Evolutionary conservation across 2,888 invertebrate genomes (phyloP), one percentile per base, ranked within the genome.

Genomic region (Aspidiotus rigidus): DNA sequence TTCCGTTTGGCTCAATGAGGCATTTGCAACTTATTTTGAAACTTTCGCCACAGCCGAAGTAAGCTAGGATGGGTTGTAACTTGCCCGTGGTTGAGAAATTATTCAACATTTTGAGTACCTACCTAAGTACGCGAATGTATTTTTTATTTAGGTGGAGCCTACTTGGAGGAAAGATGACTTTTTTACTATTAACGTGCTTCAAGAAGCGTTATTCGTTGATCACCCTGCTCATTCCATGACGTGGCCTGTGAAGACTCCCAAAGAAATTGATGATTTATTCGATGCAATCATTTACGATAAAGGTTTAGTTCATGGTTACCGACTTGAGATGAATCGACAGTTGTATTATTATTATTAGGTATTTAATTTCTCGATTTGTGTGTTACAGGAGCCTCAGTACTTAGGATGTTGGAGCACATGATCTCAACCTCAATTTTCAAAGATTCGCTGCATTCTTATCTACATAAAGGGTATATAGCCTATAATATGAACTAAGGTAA

Each of bases 241-340:
- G 1, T 80, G 83, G 61, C 75, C 77, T 0, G 83, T 86, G 0
- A 81, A 81, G 8, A 83, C 82, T 8, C 84, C 85, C 0, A 74
- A 75, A 0, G 80, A 86, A 72, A 82, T 87, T 7, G 78, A 80
- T 7, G 78, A 77, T 0, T 84, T 85, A 80, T 89, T 89, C 74
- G 84, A 84, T 53, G 81, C 80, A 2, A 83, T 89, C 70, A 82
- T 84, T 0, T 89, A 89, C 75, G 83, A 83, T 72, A 89, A 90
- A 76, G 87, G 85, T 83, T 76, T 13, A 49, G 2, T 2, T 13
- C 49, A 28, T 5, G 28, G 28, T 28, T 3, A 28, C 5, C 28
- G 3, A 49, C 49, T 2, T 11, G 2, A 6, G 10, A 3, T 49
- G n/a, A 49, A 13, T 49, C 49, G 49, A 44, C n/a, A n/a, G n/a